Evolutionary conservation across 2,888 invertebrate genomes (phyloP).

Genomic region (Scaptomyza cyrtandrae): DNA sequence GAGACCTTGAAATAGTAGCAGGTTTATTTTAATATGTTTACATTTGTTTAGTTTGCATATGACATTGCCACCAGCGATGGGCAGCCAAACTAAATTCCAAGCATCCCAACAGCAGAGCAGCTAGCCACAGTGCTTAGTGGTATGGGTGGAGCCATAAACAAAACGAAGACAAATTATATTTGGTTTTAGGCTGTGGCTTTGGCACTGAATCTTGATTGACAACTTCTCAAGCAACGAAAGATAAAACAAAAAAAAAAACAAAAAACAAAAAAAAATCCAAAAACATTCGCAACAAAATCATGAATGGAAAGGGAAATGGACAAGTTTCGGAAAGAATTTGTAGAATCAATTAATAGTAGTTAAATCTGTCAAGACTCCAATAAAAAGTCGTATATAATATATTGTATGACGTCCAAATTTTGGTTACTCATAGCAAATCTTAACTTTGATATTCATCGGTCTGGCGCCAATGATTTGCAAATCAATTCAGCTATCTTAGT

Average conservation of each 20-base stretch:
- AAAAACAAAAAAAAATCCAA: neutral
- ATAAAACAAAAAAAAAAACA: neutral
- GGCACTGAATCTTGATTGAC: conserved; percentile 58
- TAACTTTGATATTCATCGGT: conserved; percentile 67
- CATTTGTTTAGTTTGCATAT: conserved; percentile 79
- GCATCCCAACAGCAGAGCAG: conserved; percentile 27
- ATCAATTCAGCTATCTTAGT: conserved; percentile 60
- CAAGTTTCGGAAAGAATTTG: conserved; percentile 18
- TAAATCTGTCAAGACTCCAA: conserved; percentile 13
- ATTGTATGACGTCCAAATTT: conserved; percentile 7
- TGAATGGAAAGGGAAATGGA: conserved; percentile 39
- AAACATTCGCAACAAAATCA: conserved; percentile 21
- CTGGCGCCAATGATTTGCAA: conserved; percentile 69
- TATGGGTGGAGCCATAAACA: conserved; percentile 49
- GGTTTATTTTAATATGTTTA: conserved; percentile 78
- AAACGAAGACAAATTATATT: conserved; percentile 63
- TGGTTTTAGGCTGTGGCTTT: conserved; percentile 36
- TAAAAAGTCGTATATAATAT: neutral
- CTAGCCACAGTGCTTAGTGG: conserved; percentile 17
- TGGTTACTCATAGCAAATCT: conserved; percentile 65
- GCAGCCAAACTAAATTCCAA: conserved; percentile 24
- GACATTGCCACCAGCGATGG: conserved; percentile 77
- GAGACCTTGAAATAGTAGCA: conserved; percentile 78
- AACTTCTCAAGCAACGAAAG: conserved; percentile 23
- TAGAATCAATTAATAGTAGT: conserved; percentile 36